Evolutionary conservation across 2,797 vertebrate species (phyloP).

Genomic region (Erpetoichthys calabaricus): DNA sequence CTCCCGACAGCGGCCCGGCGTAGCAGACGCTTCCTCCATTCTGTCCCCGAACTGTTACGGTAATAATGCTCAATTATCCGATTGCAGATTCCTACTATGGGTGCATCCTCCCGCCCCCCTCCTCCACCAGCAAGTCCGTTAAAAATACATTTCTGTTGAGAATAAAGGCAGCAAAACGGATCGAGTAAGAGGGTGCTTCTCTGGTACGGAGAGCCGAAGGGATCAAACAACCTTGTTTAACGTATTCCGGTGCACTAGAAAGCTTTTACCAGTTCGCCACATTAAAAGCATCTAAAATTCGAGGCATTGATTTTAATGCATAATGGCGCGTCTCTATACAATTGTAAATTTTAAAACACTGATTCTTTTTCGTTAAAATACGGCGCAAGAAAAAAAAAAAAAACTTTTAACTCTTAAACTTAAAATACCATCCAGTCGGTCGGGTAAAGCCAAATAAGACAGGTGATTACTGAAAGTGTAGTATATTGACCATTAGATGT

Average conservation of each 20-base stretch:
- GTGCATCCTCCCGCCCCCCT: conserved; percentile 7
- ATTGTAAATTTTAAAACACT: too few relatives aligned
- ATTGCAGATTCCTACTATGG: conserved; percentile 15
- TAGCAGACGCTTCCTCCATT: conserved; percentile 15
- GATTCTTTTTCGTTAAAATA: too few relatives aligned
- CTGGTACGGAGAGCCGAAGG: conserved; percentile 48
- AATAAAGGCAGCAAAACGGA: conserved; percentile 24
- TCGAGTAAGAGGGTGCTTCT: conserved; percentile 35
- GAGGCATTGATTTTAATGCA: too few relatives aligned
- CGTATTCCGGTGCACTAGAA: conserved; percentile 15
- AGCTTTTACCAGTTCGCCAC: neutral
- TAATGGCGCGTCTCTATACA: too few relatives aligned
- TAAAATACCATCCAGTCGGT: too few relatives aligned
- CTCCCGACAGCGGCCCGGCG: conserved; percentile 13
- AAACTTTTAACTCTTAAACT: too few relatives aligned
- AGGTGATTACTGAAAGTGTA: too few relatives aligned
- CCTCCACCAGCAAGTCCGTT: conserved; percentile 17
- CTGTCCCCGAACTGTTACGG: conserved; percentile 8
- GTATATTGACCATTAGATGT: too few relatives aligned
- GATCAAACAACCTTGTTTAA: conserved; percentile 17
- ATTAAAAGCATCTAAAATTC: too few relatives aligned
- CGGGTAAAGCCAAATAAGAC: too few relatives aligned
- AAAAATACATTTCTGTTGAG: conserved; percentile 25
- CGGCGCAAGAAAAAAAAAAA: too few relatives aligned
- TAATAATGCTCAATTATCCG: conserved; percentile 10